Base-by-base conservation (phyloP, 2,113 vertebrate species). In the Lanius collurio region DNA sequence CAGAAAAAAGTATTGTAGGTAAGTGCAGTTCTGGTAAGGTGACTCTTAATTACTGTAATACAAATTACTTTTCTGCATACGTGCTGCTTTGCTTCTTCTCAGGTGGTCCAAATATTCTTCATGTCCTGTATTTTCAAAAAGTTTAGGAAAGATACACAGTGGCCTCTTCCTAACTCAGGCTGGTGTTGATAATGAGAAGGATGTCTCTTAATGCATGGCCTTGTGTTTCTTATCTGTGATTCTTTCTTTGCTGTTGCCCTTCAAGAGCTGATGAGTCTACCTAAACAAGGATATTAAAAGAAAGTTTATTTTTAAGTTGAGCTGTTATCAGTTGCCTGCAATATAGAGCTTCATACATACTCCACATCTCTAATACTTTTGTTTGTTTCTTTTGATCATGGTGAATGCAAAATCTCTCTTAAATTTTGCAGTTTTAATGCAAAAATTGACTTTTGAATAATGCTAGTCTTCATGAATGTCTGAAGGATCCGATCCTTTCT, bases 1-100 rank as follows among this genome's bases (percentile, higher is more conserved):
- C 99, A 62, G 99, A 99, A 98, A 99, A 99, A 93, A 99, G 99
- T 98, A 99, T 99, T 93, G 99, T 99, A 97, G 99, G 99, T 99
- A 98, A 98, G 99, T 97, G 39, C 68, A 53, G 1, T 33, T 80
- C 19, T 7, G 44, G 3, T 62, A n/a, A 59, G 20, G 5, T 77
- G 14, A 46, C 1, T 8, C 15, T 56, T 71, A 44, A 75, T 20
- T 74, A 37, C 10, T 59, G 16, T 59, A 39, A 67, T 60, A 18
- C 20, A 75, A 76, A 79, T 56, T 46, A 70, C 15, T 83, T 27
- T n/a, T 70, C 31, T 85, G 31, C 5, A 30, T 42, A 62, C 20
- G 39, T 82, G 28, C 17, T 78, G 15, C 27, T 67, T 83, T 83
- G 22, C 14, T 42, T 21, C 21, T 91, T 83, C 63, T 87, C 8